Base-by-base conservation (phyloP, 2,797 vertebrate species). In the Melopsittacus undulatus region DNA sequence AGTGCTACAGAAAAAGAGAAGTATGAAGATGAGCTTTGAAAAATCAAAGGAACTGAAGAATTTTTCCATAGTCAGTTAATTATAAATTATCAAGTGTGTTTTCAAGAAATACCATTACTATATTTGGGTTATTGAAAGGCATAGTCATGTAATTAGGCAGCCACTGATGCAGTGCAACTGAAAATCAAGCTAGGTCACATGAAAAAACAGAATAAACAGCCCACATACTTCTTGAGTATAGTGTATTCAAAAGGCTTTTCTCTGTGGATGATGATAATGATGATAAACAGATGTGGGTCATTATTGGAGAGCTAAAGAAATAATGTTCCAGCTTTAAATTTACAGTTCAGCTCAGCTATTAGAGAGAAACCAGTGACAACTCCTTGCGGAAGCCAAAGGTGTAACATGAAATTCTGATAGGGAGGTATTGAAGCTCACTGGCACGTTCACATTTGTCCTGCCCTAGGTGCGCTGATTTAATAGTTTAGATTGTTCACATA, bases 401-500 rank as follows among this genome's bases (percentile, higher is more conserved):
- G 5, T 34, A 63, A 7, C 0, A 0, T 15, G 48, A 75, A 79
- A 40, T 82, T 13, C 32, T 64, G 14, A 5, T 1, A 13, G 43
- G 11, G 4, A 30, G n/a, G 9, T n/a, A 1, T 8, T 21, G 13
- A 51, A 69, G 16, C 2, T 83, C 22, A 11, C 42, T 75, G 21
- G 7, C 17, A 24, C 17, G 2, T 45, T 42, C 29, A 83, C 13
- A 38, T 72, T 78, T 62, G 13, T 74, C 45, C 45, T 94, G 36
- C 16, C 13, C 11, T 75, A 7, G 15, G 26, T 17, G 17, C 13
- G 6, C 10, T 49, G 19, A 2, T 54, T 62, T 87, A 20, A 22
- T 45, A 27, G 42, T 45, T 79, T 54, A 36, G 24, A 30, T 56
- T 56, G 22, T 56, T 90, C 27, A 21, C 5, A 2, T 24, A 8